Conservation (phyloP, 2,888 invertebrate genomes). For the Hymenopus coronatus region DNA sequence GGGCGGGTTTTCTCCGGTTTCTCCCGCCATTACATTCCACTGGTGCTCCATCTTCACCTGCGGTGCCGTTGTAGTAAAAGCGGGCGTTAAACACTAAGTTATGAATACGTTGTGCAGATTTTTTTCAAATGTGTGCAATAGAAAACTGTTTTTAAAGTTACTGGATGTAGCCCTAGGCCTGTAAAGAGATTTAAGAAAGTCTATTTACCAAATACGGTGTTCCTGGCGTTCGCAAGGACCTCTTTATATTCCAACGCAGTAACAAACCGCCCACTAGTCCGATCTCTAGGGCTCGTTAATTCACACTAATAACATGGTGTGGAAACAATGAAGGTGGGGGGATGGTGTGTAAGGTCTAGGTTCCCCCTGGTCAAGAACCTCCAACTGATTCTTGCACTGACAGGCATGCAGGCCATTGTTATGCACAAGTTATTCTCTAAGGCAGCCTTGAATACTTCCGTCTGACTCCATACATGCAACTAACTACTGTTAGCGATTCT, state of each 20-base stretch:
- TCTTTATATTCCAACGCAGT: neutral
- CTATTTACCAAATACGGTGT: neutral
- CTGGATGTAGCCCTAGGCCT: neutral
- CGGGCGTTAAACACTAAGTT: no score
- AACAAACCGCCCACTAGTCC: neutral
- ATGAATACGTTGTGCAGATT: no score
- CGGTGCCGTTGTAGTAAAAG: no score
- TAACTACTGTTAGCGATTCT: neutral
- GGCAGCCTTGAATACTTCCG: neutral
- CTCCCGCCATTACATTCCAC: no score
- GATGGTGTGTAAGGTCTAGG: neutral
- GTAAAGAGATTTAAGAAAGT: neutral
- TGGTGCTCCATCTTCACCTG: no score
- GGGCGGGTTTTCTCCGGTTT: no score
- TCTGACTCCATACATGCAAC: neutral
- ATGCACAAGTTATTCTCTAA: neutral
- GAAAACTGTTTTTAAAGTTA: no score
- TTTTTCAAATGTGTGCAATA: no score
- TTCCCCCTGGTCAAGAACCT: neutral
- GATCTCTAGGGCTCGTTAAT: neutral
- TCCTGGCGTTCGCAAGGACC: neutral
- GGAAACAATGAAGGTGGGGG: neutral
- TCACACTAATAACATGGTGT: neutral
- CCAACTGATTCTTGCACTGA: neutral
- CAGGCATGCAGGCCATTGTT: neutral